phyloP scores from a whole-genome alignment of 1,140 invertebrate genomes.

The Daktulosphaira vitifoliae region DNA sequence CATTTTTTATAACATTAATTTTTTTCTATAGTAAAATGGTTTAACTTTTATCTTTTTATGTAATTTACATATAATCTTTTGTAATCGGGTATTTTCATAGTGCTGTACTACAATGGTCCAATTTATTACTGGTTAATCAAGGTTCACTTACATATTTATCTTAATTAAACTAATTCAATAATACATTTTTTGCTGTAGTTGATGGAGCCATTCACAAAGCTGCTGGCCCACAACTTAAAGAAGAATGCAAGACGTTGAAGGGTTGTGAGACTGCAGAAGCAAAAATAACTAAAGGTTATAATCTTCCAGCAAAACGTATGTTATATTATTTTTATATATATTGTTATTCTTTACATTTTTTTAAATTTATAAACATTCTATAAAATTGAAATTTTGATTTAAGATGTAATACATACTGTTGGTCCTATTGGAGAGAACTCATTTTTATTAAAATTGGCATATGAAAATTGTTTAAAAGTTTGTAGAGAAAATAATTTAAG shows the following conservation, averaged over 20 bases:
- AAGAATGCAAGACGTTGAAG: slow-evolving; percentile 61
- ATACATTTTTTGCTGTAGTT: slow-evolving; percentile 46
- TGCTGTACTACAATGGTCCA: no score
- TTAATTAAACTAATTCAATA: no score
- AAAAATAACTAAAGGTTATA: slow-evolving; percentile 72
- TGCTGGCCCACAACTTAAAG: slow-evolving; percentile 56
- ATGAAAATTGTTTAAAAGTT: slow-evolving; percentile 55
- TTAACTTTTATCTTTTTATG: no score
- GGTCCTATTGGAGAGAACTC: slow-evolving; percentile 66
- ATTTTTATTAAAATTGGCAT: slow-evolving; percentile 57
- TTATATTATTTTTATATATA: background rate
- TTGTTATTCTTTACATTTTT: background rate
- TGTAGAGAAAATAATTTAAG: slow-evolving; percentile 53
- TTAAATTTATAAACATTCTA: background rate
- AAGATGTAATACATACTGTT: slow-evolving; percentile 76
- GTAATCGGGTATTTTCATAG: no score
- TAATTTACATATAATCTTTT: no score
- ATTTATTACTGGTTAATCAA: no score
- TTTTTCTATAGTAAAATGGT: no score
- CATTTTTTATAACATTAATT: no score
- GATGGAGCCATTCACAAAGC: slow-evolving; percentile 78
- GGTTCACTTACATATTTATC: no score
- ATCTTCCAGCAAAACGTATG: slow-evolving; percentile 65
- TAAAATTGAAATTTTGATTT: slow-evolving; percentile 46
- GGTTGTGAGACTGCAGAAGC: slow-evolving; percentile 70